Evolutionary conservation across 2,113 vertebrate species (phyloP), one percentile per base, ranked within the genome.

Genomic region (Lasiurus cinereus): DNA sequence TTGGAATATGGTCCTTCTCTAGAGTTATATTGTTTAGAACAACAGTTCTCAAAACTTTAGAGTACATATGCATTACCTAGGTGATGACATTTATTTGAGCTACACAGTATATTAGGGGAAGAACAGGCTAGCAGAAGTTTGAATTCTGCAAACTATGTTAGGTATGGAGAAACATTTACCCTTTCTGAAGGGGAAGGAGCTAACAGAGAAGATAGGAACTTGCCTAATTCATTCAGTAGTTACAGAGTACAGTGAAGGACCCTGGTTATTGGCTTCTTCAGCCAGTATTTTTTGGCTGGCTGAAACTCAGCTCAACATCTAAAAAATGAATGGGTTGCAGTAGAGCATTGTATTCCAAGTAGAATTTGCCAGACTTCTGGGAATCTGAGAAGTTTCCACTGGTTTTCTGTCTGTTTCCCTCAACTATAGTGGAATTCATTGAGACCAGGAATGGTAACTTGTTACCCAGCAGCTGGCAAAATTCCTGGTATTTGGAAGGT

Each of bases 331-430:
- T 84, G 50, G 39, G 15, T 69, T 94, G 69, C 48, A 73, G 0
- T 52, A 31, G 6, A 90, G 12, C 36, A 39, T 10, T 85, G 36
- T 91, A 52, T 85, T 94, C 77, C 48, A 95, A 80, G 46, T 74
- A 92, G 88, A n/a, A 29, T n/a, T 86, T 82, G 73, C 91, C 69
- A 93, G 94, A 79, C 74, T 95, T 87, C 59, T 91, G 33, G 83
- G 66, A 90, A 80, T 91, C 54, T 90, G 72, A 88, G 94, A 89
- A 27, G 19, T 83, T 83, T 91, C 90, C 70, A 21, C 94, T 88
- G 48, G 33, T 92, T 83, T 80, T 83, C 70, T 76, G 54, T 36
- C 79, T 74, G 5, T 88, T 91, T 79, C n/a, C 54, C 59, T 91
- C 90, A 27, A 73, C 31, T 87, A 22, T 22, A 48, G 39, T 27